Percentiles rank a stretch among this genome's conserved stretches.
phyloP scores from a whole-genome alignment of 2,113 vertebrate genomes.

The Heloderma charlesbogerti region DNA sequence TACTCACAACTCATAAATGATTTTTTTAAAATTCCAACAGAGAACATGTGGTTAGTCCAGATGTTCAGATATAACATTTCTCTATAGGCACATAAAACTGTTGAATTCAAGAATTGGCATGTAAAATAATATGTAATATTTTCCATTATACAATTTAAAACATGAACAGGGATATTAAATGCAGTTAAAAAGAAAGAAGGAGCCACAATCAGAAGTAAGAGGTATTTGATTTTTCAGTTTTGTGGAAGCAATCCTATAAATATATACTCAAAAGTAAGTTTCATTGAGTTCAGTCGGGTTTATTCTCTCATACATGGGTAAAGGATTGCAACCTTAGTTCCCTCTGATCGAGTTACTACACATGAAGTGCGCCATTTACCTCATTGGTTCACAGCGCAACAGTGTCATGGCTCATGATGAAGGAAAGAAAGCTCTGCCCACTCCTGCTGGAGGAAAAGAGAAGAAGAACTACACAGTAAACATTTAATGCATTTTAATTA shows the following conservation, averaged over 20 bases:
- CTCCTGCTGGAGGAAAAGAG: neutral
- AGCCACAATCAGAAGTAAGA: neutral
- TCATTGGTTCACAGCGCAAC: neutral
- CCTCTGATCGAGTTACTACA: neutral
- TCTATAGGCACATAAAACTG: slow-evolving; percentile 64
- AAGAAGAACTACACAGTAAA: neutral
- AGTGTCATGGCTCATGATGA: neutral
- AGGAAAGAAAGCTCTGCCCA: neutral
- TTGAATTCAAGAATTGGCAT: slow-evolving; percentile 67
- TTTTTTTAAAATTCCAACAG: slow-evolving; percentile 62
- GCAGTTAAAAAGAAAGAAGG: neutral
- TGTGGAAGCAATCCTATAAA: neutral
- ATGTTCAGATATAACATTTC: slow-evolving; percentile 73
- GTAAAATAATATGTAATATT: slow-evolving; percentile 43
- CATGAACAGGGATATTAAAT: neutral
- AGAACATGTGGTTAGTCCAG: slow-evolving; percentile 72
- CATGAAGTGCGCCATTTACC: neutral
- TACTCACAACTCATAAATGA: slow-evolving; percentile 56
- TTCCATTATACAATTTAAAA: slow-evolving; percentile 33
- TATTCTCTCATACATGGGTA: neutral
- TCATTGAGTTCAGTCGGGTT: neutral
- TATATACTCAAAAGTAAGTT: neutral
- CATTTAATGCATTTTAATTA: neutral
- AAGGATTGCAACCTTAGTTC: neutral
- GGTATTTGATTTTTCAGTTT: neutral